Percentiles rank a stretch among this genome's conserved stretches.
phyloP scores from a whole-genome alignment of 2,888 invertebrate species.

The Glyphotaelius pellucidus region DNA sequence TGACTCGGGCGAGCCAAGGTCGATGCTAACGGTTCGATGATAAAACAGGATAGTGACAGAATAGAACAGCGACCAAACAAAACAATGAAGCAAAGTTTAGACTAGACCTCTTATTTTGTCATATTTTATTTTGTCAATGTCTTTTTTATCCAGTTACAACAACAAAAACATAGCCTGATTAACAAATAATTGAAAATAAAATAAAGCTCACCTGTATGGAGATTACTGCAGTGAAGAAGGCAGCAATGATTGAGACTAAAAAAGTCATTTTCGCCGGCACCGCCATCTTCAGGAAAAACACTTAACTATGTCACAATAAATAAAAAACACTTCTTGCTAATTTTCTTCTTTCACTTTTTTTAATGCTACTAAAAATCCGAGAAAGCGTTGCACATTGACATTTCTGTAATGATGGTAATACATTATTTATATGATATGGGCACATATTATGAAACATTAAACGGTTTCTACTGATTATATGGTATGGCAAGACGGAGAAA shows the following conservation, averaged over 20 bases:
- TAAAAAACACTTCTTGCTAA: neutral
- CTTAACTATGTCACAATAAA: neutral
- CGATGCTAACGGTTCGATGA: too few relatives aligned
- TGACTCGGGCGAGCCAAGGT: too few relatives aligned
- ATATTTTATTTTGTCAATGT: too few relatives aligned
- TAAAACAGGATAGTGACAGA: too few relatives aligned
- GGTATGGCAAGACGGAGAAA: neutral
- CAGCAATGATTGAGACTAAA: constrained; percentile 23
- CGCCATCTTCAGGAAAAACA: constrained; percentile 15
- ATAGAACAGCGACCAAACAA: too few relatives aligned
- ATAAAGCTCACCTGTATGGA: constrained; percentile 48
- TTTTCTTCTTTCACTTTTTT: neutral
- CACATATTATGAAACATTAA: neutral
- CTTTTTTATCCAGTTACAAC: too few relatives aligned
- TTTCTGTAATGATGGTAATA: neutral
- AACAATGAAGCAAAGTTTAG: too few relatives aligned
- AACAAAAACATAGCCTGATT: neutral
- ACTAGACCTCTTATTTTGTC: too few relatives aligned
- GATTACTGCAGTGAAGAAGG: constrained; percentile 32
- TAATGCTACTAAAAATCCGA: neutral
- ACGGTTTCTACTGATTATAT: neutral
- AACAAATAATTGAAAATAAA: neutral
- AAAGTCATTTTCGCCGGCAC: neutral
- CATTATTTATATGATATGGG: neutral
- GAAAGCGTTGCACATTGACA: neutral